phyloP scores from a whole-genome alignment of 2,888 invertebrate genomes.

The Subacronicta megacephala region DNA sequence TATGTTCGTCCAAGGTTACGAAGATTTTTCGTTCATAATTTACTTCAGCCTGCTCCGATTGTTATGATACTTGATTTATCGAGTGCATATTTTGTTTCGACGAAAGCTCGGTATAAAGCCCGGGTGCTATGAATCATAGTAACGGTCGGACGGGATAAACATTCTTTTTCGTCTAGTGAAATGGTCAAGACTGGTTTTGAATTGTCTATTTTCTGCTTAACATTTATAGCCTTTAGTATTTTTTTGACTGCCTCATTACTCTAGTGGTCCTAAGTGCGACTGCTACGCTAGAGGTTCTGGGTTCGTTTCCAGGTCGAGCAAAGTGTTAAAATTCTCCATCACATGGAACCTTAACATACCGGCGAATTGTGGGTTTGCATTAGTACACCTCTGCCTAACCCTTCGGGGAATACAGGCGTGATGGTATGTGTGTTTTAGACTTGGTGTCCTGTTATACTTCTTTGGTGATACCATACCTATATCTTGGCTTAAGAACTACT shows the following conservation, averaged over 20 bases:
- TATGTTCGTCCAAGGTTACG: slow-evolving; percentile 64
- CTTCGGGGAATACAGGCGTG: too few relatives aligned
- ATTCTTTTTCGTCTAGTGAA: slow-evolving; percentile 58
- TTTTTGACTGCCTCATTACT: neutral
- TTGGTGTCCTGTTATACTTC: too few relatives aligned
- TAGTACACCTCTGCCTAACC: too few relatives aligned
- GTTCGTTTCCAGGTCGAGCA: too few relatives aligned
- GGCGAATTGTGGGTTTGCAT: too few relatives aligned
- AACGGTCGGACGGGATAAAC: slow-evolving; percentile 69
- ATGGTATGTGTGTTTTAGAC: too few relatives aligned
- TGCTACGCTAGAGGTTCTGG: too few relatives aligned
- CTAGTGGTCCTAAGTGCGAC: too few relatives aligned
- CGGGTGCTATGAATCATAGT: slow-evolving; percentile 76
- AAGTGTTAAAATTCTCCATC: too few relatives aligned
- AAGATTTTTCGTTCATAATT: slow-evolving; percentile 68
- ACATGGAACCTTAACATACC: too few relatives aligned
- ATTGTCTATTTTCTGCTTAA: slow-evolving; percentile 55
- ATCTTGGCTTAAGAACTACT: too few relatives aligned
- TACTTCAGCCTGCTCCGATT: slow-evolving; percentile 67
- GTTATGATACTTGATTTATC: slow-evolving; percentile 83
- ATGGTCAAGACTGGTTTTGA: slow-evolving; percentile 63
- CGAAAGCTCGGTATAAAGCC: slow-evolving; percentile 66
- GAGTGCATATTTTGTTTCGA: slow-evolving; percentile 74
- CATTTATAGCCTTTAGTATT: slow-evolving; percentile 2
- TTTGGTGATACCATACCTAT: too few relatives aligned